phyloP scores from a whole-genome alignment of 2,797 vertebrate genomes.

The Enteromius anoplus region DNA sequence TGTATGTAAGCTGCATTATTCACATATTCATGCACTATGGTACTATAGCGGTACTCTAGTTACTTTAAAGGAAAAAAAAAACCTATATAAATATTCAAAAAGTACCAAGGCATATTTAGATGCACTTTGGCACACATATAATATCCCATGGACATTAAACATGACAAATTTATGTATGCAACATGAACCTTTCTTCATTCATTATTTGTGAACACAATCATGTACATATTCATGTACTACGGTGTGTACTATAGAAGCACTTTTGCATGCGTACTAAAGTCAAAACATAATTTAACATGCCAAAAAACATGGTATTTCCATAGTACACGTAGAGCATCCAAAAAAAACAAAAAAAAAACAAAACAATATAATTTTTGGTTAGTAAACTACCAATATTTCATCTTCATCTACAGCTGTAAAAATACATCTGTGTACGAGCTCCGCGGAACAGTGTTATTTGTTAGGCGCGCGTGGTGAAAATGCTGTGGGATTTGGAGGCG shows the following conservation, averaged over 20 bases:
- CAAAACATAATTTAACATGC: neutral
- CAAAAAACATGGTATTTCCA: slow-evolving; percentile 8
- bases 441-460: slow-evolving; percentile 7
- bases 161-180: neutral
- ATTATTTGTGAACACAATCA: neutral
- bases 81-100: neutral
- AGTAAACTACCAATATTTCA: neutral
- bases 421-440: neutral
- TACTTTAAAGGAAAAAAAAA: neutral
- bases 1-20: neutral
- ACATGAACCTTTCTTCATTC: neutral
- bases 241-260: neutral
- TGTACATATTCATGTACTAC: neutral
- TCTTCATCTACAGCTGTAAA: neutral
- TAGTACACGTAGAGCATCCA: too few relatives aligned
- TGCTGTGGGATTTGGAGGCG: slow-evolving; percentile 46
- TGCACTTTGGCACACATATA: neutral
- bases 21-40: neutral
- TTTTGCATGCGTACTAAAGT: neutral
- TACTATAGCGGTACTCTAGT: neutral
- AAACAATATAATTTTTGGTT: neutral
- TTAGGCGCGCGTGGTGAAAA: slow-evolving; percentile 23
- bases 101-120: neutral
- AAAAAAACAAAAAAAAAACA: too few relatives aligned
- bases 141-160: neutral